Conservation (phyloP, 2,797 vertebrate genomes). For the Onychomys leucogaster region DNA sequence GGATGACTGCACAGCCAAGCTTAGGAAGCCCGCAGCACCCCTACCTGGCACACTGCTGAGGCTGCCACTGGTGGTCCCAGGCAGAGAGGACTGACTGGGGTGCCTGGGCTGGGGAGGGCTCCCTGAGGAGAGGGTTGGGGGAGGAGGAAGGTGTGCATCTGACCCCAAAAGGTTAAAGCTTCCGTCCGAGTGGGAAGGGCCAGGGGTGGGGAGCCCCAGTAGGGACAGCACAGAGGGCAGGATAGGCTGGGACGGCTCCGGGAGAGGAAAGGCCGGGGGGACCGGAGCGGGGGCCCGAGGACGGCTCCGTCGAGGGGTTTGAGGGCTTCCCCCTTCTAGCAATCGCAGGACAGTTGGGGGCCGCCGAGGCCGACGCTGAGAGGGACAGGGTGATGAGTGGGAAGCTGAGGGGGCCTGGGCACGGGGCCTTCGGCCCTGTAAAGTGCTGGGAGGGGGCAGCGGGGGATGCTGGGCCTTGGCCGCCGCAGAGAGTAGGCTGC, state of each 20-base stretch:
- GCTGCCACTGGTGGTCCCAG: constrained; percentile 83
- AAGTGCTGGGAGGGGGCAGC: constrained; percentile 91
- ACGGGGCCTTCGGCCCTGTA: constrained; percentile 89
- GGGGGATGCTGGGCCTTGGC: constrained; percentile 92
- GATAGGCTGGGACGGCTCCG: constrained; percentile 80
- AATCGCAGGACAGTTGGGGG: constrained; percentile 91
- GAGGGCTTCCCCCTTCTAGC: constrained; percentile 85
- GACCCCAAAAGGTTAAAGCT: constrained; percentile 85
- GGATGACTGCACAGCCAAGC: background rate
- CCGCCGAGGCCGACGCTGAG: constrained; percentile 89
- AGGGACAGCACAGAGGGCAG: constrained; percentile 82
- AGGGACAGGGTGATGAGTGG: constrained; percentile 75
- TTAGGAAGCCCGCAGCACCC: background rate
- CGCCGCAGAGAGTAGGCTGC: constrained; percentile 94
- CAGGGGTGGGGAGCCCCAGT: constrained; percentile 81
- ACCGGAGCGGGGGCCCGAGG: constrained; percentile 84
- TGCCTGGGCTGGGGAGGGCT: constrained; percentile 83
- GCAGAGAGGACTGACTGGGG: constrained; percentile 77
- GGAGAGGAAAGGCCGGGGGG: constrained; percentile 81
- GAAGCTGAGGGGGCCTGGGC: constrained; percentile 83
- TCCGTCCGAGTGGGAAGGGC: constrained; percentile 80
- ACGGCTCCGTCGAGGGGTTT: constrained; percentile 80
- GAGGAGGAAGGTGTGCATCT: constrained; percentile 83
- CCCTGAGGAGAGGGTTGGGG: constrained; percentile 85
- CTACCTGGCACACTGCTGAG: constrained; percentile 87